Evolutionary conservation across 2,888 invertebrate genomes (phyloP), one percentile per base, ranked within the genome.

Genomic region (Tanypteryx hageni): DNA sequence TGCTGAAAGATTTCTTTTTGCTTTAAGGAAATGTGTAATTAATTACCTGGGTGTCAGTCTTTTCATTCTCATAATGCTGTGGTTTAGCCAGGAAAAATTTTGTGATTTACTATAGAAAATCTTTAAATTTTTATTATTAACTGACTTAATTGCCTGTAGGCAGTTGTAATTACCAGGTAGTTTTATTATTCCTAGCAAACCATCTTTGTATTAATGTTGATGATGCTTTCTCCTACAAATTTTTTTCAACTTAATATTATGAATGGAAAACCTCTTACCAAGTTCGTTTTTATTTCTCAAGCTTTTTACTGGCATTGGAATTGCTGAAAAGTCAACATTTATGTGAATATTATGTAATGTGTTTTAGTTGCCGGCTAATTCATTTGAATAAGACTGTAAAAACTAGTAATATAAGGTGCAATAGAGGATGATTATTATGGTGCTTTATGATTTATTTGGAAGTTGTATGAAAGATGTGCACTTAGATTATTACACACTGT

Each of bases 321-420:
- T 27, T 2, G 76, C 56, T 89, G 64, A 31, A 64, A 86, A 86
- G n/a, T 44, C 31, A 44, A 82, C 82, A 31, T 27, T 61, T 27
- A 86, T 86, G 86, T 86, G 86, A 89, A 89, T 89, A 89, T 83
- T 56, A 57, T 56, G 83, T 83, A 83, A 83, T 89, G 64, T 89
- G 76, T 64, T 89, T 89, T 64, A 89, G 89, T 89, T 64, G 89
- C 64, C n/a, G 89, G 64, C 89, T 89, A 89, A 68, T 89, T 89
- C 89, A 89, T 89, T 89, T 89, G 44, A 89, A 89, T 64, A 89
- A 89, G 89, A 89, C 89, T 89, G 89, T 89, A 44, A 44, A 89
- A 44, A 18, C n/a, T 89, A 89, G 64, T 64, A 89, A 44, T 89
- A 56, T 89, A 89, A 89, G 89, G 89, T 89, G 89, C 89, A 89